Conservation (phyloP, 2,113 vertebrate species). For the Nesoenas mayeri region DNA sequence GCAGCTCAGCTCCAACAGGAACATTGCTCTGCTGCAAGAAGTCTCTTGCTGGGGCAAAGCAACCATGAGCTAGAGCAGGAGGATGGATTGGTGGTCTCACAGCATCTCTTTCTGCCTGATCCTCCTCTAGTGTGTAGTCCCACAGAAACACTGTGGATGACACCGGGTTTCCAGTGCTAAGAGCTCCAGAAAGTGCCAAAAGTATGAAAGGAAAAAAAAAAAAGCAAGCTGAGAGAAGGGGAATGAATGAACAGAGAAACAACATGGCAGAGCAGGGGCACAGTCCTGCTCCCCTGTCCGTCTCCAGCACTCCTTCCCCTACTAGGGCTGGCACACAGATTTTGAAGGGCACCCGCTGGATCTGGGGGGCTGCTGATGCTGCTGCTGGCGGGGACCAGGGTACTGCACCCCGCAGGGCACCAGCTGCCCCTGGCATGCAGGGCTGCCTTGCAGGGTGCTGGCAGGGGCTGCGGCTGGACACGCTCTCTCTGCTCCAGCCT, state of each 20-base stretch:
- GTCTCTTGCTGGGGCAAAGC: background rate
- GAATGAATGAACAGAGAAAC: background rate
- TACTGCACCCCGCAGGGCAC: rapidly evolving
- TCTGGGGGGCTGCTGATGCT: rapidly evolving
- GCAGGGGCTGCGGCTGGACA: background rate
- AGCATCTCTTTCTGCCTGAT: background rate
- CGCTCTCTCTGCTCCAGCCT: background rate
- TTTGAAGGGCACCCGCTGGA: background rate
- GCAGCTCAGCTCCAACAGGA: background rate
- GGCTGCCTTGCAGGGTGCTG: background rate
- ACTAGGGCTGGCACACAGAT: no score
- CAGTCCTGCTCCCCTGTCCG: background rate
- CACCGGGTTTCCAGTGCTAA: background rate
- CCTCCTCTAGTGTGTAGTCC: no score
- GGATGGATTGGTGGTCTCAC: background rate
- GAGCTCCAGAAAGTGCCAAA: background rate
- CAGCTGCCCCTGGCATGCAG: background rate
- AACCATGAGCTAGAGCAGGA: background rate
- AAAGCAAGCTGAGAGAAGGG: background rate
- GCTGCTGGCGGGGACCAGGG: background rate
- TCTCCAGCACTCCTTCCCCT: no score
- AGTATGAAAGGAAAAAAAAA: rapidly evolving
- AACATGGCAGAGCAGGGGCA: background rate
- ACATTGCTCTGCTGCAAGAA: rapidly evolving
- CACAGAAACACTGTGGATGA: background rate